phyloP scores from a whole-genome alignment of 2,888 invertebrate species.

The Schrankia costaestrigalis region DNA sequence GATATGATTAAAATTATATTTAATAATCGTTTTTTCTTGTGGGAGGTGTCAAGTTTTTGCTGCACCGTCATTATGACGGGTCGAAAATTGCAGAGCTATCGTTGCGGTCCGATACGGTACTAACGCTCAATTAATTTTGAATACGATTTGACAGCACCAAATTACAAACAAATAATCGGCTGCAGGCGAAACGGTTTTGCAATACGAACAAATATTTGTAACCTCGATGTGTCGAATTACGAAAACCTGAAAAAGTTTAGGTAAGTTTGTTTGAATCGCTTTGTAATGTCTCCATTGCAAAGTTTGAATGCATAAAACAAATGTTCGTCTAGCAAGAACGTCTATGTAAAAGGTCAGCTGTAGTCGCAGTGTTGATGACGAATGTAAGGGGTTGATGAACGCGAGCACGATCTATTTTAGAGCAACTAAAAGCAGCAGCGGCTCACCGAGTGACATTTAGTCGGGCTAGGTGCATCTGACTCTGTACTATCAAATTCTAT shows the following conservation, averaged over 20 bases:
- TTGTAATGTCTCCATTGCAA: conserved; percentile 20
- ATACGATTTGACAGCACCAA: conserved; percentile 66
- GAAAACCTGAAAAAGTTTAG: conserved; percentile 21
- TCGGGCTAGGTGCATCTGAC: conserved; percentile 72
- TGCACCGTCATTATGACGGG: conserved; percentile 66
- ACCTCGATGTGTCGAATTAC: conserved; percentile 29
- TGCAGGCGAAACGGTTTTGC: conserved; percentile 31
- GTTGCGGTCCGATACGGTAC: conserved; percentile 53
- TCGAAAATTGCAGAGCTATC: conserved; percentile 58
- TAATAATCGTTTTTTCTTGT: conserved; percentile 57
- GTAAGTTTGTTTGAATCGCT: conserved; percentile 6
- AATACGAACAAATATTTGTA: conserved; percentile 33
- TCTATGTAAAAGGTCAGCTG: conserved; percentile 63
- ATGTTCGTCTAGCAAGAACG: conserved; percentile 34
- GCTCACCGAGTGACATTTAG: conserved; percentile 79
- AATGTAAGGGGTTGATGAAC: conserved; percentile 78
- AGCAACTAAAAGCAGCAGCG: conserved; percentile 71
- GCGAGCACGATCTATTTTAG: conserved; percentile 71
- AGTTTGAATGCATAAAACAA: conserved; percentile 31
- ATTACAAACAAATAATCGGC: conserved; percentile 50
- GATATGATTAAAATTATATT: conserved; percentile 50
- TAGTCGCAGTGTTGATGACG: conserved; percentile 58
- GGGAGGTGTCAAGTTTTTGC: conserved; percentile 67
- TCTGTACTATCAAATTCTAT: conserved; percentile 50
- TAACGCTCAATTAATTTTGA: conserved; percentile 68